Conservation (phyloP, 2,888 invertebrate genomes). For the Pandemis corylana region DNA sequence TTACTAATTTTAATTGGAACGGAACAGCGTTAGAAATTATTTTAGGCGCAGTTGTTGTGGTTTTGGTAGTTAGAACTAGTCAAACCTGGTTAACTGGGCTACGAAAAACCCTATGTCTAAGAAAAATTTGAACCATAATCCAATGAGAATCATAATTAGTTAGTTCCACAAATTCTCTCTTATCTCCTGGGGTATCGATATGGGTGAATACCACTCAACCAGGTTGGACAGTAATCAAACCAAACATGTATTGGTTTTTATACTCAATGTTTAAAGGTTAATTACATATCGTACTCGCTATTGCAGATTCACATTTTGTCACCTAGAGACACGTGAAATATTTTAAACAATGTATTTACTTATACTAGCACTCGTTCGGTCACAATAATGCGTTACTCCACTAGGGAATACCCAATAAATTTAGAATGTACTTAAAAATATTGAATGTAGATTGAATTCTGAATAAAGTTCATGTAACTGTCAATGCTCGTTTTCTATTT, state of each 20-base stretch:
- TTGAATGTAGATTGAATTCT: slow-evolving; percentile 65
- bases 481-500: slow-evolving; percentile 71
- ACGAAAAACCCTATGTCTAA: neutral
- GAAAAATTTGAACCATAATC: neutral
- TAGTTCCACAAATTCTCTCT: neutral
- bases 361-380: slow-evolving; percentile 42
- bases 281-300: slow-evolving; percentile 59
- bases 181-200: neutral
- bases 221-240: slow-evolving; percentile 2
- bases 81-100: slow-evolving; percentile 13
- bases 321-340: slow-evolving; percentile 50
- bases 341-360: slow-evolving; percentile 29
- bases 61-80: neutral
- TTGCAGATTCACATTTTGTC: slow-evolving; percentile 49
- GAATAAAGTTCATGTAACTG: slow-evolving; percentile 64
- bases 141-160: neutral
- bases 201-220: neutral
- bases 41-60: slow-evolving; percentile 1
- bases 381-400: slow-evolving; percentile 63
- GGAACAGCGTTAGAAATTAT: neutral
- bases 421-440: slow-evolving; percentile 75
- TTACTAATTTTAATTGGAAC: slow-evolving; percentile 23
- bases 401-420: slow-evolving; percentile 81
- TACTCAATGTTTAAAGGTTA: slow-evolving; percentile 19
- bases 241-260: neutral